Evolutionary conservation across 2,888 invertebrate species (phyloP).

Genomic region (Xiphydria camelus): DNA sequence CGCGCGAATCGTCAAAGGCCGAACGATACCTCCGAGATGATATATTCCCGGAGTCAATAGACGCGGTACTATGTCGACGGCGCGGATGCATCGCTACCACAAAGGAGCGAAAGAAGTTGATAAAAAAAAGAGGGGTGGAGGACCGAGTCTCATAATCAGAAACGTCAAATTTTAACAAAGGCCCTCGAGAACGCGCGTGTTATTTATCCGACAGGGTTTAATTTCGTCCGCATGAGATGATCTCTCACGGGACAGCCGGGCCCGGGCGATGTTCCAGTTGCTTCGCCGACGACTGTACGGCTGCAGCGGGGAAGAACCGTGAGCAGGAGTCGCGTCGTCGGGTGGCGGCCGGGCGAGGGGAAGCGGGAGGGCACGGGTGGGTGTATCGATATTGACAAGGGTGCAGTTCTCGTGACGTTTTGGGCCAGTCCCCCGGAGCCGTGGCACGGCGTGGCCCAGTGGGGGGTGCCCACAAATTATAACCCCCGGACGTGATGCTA

Average conservation of each 20-base stretch:
- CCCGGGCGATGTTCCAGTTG: constrained; percentile 12
- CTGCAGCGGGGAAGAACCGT: background rate
- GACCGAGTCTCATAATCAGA: constrained; percentile 41
- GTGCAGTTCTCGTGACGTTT: constrained; percentile 49
- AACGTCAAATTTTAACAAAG: constrained; percentile 53
- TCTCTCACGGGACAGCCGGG: constrained; percentile 29
- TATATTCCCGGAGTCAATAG: too few relatives aligned
- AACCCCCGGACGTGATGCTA: constrained; percentile 55
- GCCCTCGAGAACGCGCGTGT: constrained; percentile 47
- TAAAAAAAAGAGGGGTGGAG: constrained; percentile 5
- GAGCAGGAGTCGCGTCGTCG: constrained; percentile 17
- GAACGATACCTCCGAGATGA: too few relatives aligned
- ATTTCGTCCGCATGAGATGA: constrained; percentile 53
- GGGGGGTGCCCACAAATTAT: constrained; percentile 54
- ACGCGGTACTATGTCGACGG: too few relatives aligned
- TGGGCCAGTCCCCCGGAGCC: constrained; percentile 30
- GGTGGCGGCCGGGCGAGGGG: constrained; percentile 15
- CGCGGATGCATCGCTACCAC: background rate
- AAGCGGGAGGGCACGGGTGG: constrained; percentile 31
- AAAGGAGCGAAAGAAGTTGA: constrained; percentile 1
- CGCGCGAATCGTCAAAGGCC: too few relatives aligned
- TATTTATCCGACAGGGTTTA: constrained; percentile 57
- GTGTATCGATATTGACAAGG: constrained; percentile 58
- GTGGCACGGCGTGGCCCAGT: constrained; percentile 36
- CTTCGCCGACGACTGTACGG: constrained; percentile 3